Evolutionary conservation across 2,797 vertebrate species (phyloP).

Genomic region (Rhabdomys pumilio): DNA sequence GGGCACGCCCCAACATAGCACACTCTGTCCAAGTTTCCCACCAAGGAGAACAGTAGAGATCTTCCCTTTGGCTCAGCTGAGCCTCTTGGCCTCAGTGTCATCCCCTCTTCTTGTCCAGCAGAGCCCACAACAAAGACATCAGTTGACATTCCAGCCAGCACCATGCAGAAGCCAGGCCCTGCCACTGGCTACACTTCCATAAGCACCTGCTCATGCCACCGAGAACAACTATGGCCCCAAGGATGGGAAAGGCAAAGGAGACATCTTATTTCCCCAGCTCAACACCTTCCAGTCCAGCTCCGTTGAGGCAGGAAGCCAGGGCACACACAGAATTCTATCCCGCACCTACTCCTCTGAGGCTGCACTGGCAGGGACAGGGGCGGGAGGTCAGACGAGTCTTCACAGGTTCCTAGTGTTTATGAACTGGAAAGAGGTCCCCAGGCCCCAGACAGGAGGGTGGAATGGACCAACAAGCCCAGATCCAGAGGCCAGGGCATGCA

Average conservation of each 20-base stretch:
- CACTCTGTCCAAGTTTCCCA: background rate
- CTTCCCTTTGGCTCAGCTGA: background rate
- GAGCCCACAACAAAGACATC: background rate
- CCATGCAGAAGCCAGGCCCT: background rate
- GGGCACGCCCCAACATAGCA: rapidly evolving
- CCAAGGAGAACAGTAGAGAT: background rate
- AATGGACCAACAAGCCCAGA: background rate
- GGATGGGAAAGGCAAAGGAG: background rate
- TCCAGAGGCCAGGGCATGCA: background rate
- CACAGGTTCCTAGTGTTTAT: background rate
- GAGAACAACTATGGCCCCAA: background rate
- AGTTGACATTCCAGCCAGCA: background rate
- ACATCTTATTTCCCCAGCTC: background rate
- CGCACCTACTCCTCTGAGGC: background rate
- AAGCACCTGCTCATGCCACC: background rate
- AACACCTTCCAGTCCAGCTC: background rate
- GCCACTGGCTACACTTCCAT: background rate
- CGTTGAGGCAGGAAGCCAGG: background rate
- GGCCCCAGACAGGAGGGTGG: background rate
- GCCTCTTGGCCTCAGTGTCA: background rate
- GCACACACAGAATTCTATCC: background rate
- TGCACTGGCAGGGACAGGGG: background rate
- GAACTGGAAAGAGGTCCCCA: background rate
- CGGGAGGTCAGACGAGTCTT: background rate
- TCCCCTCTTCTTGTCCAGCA: background rate